phyloP scores from a whole-genome alignment of 2,113 vertebrate genomes.

The Gopherus evgoodei region DNA sequence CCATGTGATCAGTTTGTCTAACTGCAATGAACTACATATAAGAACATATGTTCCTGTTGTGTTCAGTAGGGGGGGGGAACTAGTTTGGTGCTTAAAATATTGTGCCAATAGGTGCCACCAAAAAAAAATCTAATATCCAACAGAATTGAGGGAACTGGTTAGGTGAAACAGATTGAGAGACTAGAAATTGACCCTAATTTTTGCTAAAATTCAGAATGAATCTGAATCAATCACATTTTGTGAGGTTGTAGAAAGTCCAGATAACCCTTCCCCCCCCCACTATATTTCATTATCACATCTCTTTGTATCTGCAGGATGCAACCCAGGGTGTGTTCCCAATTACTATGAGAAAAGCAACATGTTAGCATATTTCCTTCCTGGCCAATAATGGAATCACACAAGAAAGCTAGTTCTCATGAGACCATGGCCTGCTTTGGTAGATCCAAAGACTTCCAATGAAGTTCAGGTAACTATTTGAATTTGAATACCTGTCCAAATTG shows the following conservation, averaged over 20 bases:
- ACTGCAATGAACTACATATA: accelerated
- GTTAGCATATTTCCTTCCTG: background rate
- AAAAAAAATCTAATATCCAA: background rate
- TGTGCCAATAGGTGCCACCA: accelerated
- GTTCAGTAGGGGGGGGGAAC: accelerated
- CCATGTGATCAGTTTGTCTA: accelerated
- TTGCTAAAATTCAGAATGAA: background rate
- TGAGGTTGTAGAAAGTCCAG: background rate
- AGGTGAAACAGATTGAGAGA: background rate
- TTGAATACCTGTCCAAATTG: background rate
- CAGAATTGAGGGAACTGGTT: accelerated
- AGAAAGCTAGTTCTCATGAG: background rate
- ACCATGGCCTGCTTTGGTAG: background rate
- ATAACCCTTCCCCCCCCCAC: background rate
- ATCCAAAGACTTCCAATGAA: background rate
- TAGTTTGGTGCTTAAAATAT: accelerated
- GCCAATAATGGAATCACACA: background rate
- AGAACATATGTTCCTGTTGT: background rate
- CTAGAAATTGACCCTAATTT: background rate
- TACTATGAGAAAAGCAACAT: background rate
- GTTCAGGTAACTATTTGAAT: background rate
- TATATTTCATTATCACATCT: background rate
- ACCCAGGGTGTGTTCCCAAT: background rate
- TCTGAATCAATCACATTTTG: background rate
- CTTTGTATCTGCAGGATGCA: background rate